phyloP scores from a whole-genome alignment of 2,797 vertebrate genomes.

The Rhinella marina region DNA sequence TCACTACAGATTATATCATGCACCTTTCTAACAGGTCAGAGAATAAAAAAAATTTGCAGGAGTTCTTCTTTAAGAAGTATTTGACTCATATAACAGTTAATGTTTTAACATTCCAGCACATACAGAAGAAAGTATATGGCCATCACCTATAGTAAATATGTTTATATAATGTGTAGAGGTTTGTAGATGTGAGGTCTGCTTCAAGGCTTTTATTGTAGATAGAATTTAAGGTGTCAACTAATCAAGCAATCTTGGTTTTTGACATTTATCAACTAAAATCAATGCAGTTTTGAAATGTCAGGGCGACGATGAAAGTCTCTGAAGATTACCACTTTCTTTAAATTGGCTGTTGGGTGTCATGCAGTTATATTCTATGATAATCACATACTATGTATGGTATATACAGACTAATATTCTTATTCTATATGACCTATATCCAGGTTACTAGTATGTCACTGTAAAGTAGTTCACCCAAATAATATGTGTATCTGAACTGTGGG shows the following conservation, averaged over 20 bases:
- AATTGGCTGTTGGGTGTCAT: neutral
- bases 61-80: neutral
- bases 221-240: neutral
- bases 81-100: neutral
- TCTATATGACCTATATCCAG: neutral
- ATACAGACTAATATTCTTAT: neutral
- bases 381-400: neutral
- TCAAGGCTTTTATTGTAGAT: neutral
- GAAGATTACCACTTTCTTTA: neutral
- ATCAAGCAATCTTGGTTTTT: neutral
- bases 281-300: neutral
- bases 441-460: neutral
- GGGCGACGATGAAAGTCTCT: neutral
- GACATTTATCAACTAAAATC: conserved; percentile 9
- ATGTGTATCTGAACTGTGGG: neutral
- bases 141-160: neutral
- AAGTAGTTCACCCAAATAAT: neutral
- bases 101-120: neutral
- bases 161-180: neutral
- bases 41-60: too few species aligned
- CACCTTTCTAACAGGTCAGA: too few species aligned
- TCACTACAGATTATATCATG: too few species aligned
- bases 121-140: neutral
- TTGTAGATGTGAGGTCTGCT: neutral
- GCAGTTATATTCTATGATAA: neutral